Conservation (phyloP, 1,140 invertebrate species). For the Drosophila mauritiana region DNA sequence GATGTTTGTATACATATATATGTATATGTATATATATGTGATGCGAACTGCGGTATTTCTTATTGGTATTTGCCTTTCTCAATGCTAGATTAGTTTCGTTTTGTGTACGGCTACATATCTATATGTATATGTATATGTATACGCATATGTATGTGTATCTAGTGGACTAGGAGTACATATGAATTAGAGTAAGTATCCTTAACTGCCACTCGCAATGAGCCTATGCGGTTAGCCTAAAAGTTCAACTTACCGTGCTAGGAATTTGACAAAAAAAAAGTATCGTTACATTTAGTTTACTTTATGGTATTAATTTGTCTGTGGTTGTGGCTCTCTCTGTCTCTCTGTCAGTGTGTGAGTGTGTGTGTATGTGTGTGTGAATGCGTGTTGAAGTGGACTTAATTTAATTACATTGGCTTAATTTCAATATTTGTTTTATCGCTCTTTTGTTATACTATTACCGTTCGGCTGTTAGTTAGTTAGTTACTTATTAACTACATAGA, state of each 20-base stretch:
- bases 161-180: conserved; percentile 59
- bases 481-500: conserved; percentile 58
- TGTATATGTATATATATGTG: conserved; percentile 25
- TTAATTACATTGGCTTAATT: conserved; percentile 70
- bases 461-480: conserved; percentile 35
- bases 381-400: conserved; percentile 60
- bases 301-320: conserved; percentile 45
- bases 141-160: conserved; percentile 17
- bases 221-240: conserved; percentile 57
- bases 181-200: conserved; percentile 52
- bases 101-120: conserved; percentile 52
- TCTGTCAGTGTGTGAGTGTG: conserved; percentile 1
- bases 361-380: conserved; percentile 6
- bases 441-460: not conserved
- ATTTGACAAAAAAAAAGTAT: conserved; percentile 59
- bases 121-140: conserved; percentile 29
- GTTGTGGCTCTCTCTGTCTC: conserved; percentile 8
- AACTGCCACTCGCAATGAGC: conserved; percentile 27
- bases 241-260: conserved; percentile 67
- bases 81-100: conserved; percentile 64
- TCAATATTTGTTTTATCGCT: conserved; percentile 53
- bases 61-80: conserved; percentile 41
- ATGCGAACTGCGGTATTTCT: conserved; percentile 62
- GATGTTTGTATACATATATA: conserved; percentile 37
- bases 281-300: conserved; percentile 34